phyloP scores from a whole-genome alignment of 1,140 invertebrate genomes.

The Brachionus angularis region DNA sequence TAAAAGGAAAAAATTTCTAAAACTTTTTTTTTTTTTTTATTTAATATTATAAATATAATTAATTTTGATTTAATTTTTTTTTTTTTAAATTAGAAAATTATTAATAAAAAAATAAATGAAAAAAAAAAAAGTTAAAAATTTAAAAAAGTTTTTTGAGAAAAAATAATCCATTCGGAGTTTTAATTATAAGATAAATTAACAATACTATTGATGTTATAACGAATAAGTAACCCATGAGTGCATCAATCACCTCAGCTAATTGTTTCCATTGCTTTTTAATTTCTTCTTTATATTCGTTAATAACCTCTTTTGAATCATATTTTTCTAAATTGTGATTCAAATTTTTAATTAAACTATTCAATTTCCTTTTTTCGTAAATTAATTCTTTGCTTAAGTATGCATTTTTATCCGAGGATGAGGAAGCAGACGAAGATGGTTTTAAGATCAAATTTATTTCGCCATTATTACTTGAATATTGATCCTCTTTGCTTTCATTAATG shows the following conservation, averaged over 20 bases:
- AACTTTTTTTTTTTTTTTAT: too few species aligned
- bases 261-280: slow-evolving; percentile 39
- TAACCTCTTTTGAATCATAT: not conserved
- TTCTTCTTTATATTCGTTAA: slow-evolving; percentile 34
- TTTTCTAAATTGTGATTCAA: slow-evolving; percentile 17
- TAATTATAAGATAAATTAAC: slow-evolving; percentile 15
- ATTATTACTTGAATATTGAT: too few species aligned
- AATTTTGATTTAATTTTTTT: not conserved
- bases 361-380: not conserved
- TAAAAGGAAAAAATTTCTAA: too few species aligned
- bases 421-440: too few species aligned
- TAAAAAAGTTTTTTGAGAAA: too few species aligned
- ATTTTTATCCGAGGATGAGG: too few species aligned
- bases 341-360: not conserved
- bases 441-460: too few species aligned
- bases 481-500: too few species aligned
- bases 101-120: not conserved
- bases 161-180: slow-evolving; percentile 31
- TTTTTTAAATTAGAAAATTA: too few species aligned
- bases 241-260: slow-evolving; percentile 25
- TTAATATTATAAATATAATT: not conserved
- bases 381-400: not conserved
- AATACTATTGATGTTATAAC: slow-evolving; percentile 11
- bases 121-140: not conserved
- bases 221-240: slow-evolving; percentile 23